These are phyloP conservation scores for Chionodraco myersi DNA, from an alignment of 2,113 vertebrate genomes.

Conservation along the genomic window DNA sequence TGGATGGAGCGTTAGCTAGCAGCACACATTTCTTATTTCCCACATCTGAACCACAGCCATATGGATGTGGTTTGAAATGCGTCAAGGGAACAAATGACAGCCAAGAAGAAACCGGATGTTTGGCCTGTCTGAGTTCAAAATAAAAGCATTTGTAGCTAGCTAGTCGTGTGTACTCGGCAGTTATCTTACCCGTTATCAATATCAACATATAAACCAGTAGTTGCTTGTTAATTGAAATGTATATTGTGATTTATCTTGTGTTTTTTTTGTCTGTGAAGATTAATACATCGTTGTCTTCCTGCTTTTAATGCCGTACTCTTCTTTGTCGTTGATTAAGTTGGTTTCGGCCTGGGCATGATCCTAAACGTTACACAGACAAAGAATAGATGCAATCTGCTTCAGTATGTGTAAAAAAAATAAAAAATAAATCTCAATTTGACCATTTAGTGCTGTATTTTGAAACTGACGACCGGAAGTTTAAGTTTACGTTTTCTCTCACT, in stretches of 20 bases:
- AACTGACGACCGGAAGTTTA: conserved; percentile 15
- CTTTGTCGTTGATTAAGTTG: no score
- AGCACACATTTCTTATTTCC: conserved; percentile 50
- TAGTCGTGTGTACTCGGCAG: background rate
- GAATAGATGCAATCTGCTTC: no score
- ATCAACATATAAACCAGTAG: background rate
- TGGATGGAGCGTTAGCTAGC: conserved; percentile 13
- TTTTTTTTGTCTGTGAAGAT: no score
- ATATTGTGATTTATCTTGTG: no score
- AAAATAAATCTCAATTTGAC: no score
- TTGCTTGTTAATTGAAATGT: no score
- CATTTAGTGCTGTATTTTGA: conserved; percentile 40
- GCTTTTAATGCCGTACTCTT: no score
- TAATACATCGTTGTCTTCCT: no score
- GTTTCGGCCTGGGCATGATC: no score
- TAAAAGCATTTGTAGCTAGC: conserved; percentile 13
- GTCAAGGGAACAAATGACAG: background rate
- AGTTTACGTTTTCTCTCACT: background rate
- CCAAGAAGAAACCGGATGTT: background rate
- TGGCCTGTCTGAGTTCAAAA: fast-evolving
- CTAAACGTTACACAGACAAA: no score
- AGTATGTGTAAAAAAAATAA: no score
- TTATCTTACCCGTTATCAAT: background rate
- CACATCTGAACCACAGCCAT: conserved; percentile 41
- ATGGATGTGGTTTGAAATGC: conserved; percentile 17